Base-by-base conservation (phyloP, 2,113 vertebrate species). In the Apodemus sylvaticus region DNA sequence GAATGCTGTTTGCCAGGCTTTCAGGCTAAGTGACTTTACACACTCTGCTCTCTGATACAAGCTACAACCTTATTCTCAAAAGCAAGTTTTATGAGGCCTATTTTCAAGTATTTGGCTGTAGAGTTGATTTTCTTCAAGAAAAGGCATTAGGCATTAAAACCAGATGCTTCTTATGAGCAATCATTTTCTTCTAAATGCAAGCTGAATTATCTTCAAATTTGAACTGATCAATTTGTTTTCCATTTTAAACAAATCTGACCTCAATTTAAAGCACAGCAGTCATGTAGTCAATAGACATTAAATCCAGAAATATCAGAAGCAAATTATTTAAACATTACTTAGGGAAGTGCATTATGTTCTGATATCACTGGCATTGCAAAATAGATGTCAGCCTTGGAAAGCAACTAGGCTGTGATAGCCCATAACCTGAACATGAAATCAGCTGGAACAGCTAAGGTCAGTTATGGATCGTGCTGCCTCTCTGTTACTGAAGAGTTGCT, bases 191-290 rank as follows among this genome's bases (percentile, higher is more conserved):
- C 22, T 91, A 86, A 94, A 78, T 58, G 89, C 36, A 70, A 95
- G 20, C 48, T 93, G 93, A 90, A 74, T 71, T 86, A 81, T 68
- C 42, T 96, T 94, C 68, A 94, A 97, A 94, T n/a, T 13, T 90
- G 73, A 97, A 89, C 7, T 68, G 83, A 81, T 94, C 64, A 85
- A 89, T 92, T 97, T 95, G 90, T 78, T 36, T 73, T 68, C 87
- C 0, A 91, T 97, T 98, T 97, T 94, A 87, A 96, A 92, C 85
- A 96, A 91, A 94, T 86, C 71, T 24, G 26, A 42, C 45, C 78
- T 97, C 64, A 91, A 89, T 82, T 96, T 89, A 94, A 94, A 96
- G 85, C 51, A 36, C n/a, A 94, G 79, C 13, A 88, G 20, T 96
- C 20, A 34, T 94, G 42, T 58, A 58, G 22, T 51, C 34, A 95